A percentile compares a stretch with the other conserved stretches of the same genome.
These are phyloP conservation scores for Prionace glauca DNA, from an alignment of 2,797 vertebrate genomes.

Conservation along the genomic window DNA sequence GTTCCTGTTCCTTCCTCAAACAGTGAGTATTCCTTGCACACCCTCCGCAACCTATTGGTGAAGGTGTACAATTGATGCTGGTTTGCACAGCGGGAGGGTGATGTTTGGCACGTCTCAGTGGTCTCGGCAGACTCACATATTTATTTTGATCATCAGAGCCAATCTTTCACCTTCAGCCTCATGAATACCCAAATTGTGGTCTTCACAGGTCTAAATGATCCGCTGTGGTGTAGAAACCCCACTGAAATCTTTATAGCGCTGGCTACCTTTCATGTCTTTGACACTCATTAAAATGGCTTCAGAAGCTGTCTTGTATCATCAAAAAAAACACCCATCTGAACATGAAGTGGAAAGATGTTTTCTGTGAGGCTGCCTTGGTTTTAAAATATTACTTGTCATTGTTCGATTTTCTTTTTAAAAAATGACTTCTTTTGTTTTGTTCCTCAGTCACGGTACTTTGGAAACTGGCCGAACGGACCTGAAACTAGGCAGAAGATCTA, in stretches of 20 bases:
- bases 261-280: not conserved
- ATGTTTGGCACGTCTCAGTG: not conserved
- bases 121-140: not conserved
- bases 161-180: not conserved
- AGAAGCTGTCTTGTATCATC: not conserved
- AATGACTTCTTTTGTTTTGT: not conserved
- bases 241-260: not conserved
- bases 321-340: not conserved
- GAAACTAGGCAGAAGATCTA: too few species aligned
- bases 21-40: not conserved
- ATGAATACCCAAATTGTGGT: not conserved
- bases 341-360: not conserved
- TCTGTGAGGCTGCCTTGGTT: not conserved
- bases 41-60: not conserved
- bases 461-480: not conserved
- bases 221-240: not conserved
- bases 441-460: not conserved
- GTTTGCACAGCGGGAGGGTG: not conserved
- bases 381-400: not conserved
- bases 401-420: not conserved
- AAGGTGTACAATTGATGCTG: not conserved
- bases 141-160: not conserved
- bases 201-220: not conserved
- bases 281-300: conserved; percentile 26
- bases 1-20: not conserved